A percentile compares a stretch with the other conserved stretches of the same genome.
These are phyloP conservation scores for Sphaeridia pumilis DNA, from an alignment of 2,888 invertebrate genomes.

Conservation along the genomic window DNA sequence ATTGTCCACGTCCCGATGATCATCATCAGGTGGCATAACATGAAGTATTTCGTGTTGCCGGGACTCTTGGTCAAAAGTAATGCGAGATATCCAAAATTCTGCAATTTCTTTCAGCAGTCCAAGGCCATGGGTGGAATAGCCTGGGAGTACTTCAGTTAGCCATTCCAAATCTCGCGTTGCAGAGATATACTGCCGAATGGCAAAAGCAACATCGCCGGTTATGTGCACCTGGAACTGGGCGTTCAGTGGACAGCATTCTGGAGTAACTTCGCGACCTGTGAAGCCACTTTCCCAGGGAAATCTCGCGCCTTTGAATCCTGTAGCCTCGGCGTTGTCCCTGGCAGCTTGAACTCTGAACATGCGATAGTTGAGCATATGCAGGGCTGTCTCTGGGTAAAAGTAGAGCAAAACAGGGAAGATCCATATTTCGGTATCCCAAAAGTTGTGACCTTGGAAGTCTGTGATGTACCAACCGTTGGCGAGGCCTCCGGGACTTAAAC, in stretches of 20 bases:
- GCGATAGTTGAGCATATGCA: slow-evolving; percentile 33
- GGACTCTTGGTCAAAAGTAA: slow-evolving; percentile 20
- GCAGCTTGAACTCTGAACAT: slow-evolving; percentile 24
- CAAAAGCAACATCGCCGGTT: slow-evolving; percentile 34
- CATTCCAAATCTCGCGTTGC: slow-evolving; percentile 28
- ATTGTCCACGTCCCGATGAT: slow-evolving; percentile 37
- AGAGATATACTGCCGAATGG: slow-evolving; percentile 34
- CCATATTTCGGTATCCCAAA: slow-evolving; percentile 37
- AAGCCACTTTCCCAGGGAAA: slow-evolving; percentile 35
- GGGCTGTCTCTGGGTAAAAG: slow-evolving; percentile 30
- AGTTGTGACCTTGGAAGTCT: slow-evolving; percentile 35
- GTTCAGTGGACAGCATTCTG: slow-evolving; percentile 35
- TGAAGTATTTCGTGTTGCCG: slow-evolving; percentile 30
- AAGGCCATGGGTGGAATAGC: slow-evolving; percentile 26
- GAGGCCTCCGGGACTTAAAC: slow-evolving; percentile 35
- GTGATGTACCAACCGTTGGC: slow-evolving; percentile 25
- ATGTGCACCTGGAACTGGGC: slow-evolving; percentile 33
- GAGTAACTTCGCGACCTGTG: slow-evolving; percentile 36
- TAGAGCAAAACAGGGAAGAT: slow-evolving; percentile 34
- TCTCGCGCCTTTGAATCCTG: slow-evolving; percentile 27
- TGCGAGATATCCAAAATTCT: slow-evolving; percentile 32
- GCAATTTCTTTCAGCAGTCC: slow-evolving; percentile 34
- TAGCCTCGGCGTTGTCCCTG: slow-evolving; percentile 25
- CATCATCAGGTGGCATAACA: slow-evolving; percentile 39
- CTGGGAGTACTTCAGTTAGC: slow-evolving; percentile 17